Evolutionary conservation across 2,888 invertebrate species (phyloP), one percentile per base, ranked within the genome.

Genomic region (Crioceris asparagi): DNA sequence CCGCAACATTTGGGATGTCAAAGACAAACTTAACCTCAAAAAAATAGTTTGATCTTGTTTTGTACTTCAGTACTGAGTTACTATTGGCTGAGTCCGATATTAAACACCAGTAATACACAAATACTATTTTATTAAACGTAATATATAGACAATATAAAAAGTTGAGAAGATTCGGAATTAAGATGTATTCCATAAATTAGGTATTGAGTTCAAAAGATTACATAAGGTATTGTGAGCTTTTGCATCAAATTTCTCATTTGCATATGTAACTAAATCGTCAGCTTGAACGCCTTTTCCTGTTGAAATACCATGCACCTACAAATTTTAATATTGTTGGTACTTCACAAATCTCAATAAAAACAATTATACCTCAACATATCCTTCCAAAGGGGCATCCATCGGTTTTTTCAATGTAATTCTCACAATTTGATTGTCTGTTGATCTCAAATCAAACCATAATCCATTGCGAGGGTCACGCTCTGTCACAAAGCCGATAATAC

Each of bases 311-410:
- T 50, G 49, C 6, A 54, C 57, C 57, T 57, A 37, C 31, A 50
- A 52, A n/a, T n/a, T n/a, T n/a, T n/a, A n/a, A n/a, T n/a, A n/a
- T n/a, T n/a, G n/a, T n/a, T n/a, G n/a, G n/a, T n/a, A n/a, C n/a
- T n/a, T n/a, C n/a, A n/a, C n/a, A n/a, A n/a, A n/a, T n/a, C n/a
- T n/a, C n/a, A n/a, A n/a, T n/a, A n/a, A n/a, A n/a, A n/a, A n/a
- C 15, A 15, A 25, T 23, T 30, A 41, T 52, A 64, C 64, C 53
- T 62, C 60, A 12, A 64, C 57, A 48, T 60, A 57, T 16, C 61
- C 61, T 35, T 59, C 57, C 7, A 62, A 32, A 7, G 47, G 45
- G 42, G 52, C 48, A 38, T 47, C 52, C 12, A 57, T 40, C 0
- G 61, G 59, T 36, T 49, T 55, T 36, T 54, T 52, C 32, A 61